Evolutionary conservation across 2,888 invertebrate species (phyloP).

Genomic region (Xestia sexstrigata): DNA sequence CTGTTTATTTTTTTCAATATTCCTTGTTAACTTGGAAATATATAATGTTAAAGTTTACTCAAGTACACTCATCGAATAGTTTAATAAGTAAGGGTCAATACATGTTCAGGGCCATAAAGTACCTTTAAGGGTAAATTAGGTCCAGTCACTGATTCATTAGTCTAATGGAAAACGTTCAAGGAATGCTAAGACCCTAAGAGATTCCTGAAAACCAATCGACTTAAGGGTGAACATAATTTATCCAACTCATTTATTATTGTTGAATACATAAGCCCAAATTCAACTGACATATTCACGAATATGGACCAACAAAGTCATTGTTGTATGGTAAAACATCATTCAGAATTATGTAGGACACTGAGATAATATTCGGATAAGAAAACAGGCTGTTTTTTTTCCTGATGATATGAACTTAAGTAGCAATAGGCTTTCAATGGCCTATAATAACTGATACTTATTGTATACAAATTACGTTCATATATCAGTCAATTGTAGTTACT

Average conservation of each 20-base stretch:
- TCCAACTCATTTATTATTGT: constrained; percentile 22
- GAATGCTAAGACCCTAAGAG: constrained; percentile 31
- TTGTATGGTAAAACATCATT: constrained; percentile 21
- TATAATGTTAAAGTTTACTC: not conserved
- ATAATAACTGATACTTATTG: not conserved
- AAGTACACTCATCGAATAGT: not conserved
- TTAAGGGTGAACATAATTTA: constrained; percentile 31
- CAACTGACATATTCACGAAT: constrained; percentile 19
- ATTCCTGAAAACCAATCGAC: constrained; percentile 37
- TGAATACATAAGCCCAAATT: constrained; percentile 11
- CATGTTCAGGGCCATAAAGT: not conserved
- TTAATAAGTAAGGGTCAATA: not conserved
- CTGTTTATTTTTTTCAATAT: constrained; percentile 37
- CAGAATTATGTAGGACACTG: constrained; percentile 21
- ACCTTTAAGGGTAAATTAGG: constrained; percentile 15
- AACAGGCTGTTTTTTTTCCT: constrained; percentile 1
- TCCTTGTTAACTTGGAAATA: not conserved
- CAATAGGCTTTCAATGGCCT: not conserved
- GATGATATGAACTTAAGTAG: not conserved
- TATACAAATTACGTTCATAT: not conserved
- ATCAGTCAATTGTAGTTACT: too few relatives aligned
- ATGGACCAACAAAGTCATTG: constrained; percentile 23
- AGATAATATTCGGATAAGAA: constrained; percentile 5
- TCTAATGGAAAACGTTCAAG: constrained; percentile 38
- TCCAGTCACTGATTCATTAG: constrained; percentile 41